Conservation (phyloP, 2,888 invertebrate species). For the Dendrolimus houi region DNA sequence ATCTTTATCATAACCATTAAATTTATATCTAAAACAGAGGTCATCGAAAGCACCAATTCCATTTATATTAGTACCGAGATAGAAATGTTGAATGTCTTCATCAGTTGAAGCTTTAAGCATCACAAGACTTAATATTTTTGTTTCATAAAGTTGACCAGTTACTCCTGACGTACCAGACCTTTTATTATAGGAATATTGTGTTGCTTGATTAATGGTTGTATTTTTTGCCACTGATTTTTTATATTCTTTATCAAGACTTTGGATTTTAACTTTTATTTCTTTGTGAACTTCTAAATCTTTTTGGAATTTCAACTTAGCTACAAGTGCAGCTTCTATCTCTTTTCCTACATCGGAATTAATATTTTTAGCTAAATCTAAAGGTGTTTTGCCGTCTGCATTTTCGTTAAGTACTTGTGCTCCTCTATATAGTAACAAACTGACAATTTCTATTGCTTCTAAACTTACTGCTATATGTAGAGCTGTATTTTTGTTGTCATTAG, state of each 20-base stretch:
- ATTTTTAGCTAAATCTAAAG: slow-evolving; percentile 15
- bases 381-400: slow-evolving; percentile 16
- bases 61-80: slow-evolving; percentile 27
- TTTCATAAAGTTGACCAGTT: slow-evolving; percentile 18
- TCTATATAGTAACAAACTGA: slow-evolving; percentile 14
- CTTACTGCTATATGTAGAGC: slow-evolving; percentile 20
- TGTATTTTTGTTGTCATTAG: slow-evolving; percentile 17
- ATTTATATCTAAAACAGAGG: slow-evolving; percentile 24
- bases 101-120: slow-evolving; percentile 24
- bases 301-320: slow-evolving; percentile 2
- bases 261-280: neutral
- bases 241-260: neutral
- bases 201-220: neutral
- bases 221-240: neutral
- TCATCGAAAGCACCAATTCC: slow-evolving; percentile 33
- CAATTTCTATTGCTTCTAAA: slow-evolving; percentile 14
- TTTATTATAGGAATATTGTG: slow-evolving; percentile 9
- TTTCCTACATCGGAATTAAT: slow-evolving; percentile 5
- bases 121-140: slow-evolving; percentile 26
- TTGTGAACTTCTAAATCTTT: slow-evolving; percentile 1
- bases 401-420: slow-evolving; percentile 12
- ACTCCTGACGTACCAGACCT: slow-evolving; percentile 14
- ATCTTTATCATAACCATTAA: slow-evolving; percentile 12
- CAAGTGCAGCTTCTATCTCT: slow-evolving; percentile 6
- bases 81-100: slow-evolving; percentile 19